These are phyloP conservation scores for Penaeus monodon DNA, from an alignment of 2,888 invertebrate species.

Conservation along the genomic window DNA sequence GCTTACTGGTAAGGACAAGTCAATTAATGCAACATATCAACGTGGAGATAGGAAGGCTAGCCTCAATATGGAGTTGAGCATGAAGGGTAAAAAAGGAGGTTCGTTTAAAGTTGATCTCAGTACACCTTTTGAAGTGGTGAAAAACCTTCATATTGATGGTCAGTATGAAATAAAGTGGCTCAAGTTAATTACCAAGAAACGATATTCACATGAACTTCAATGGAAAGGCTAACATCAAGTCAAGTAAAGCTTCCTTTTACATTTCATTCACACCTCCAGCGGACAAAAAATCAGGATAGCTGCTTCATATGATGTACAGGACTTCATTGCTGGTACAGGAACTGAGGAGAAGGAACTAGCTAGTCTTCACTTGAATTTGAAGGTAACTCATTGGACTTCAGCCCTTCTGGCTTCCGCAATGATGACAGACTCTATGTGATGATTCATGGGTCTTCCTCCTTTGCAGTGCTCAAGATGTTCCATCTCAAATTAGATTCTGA, in stretches of 20 bases:
- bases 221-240: slow-evolving; percentile 52
- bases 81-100: slow-evolving; percentile 34
- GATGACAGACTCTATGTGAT: slow-evolving; percentile 45
- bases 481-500: slow-evolving; percentile 59
- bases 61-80: slow-evolving; percentile 39
- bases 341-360: slow-evolving; percentile 32
- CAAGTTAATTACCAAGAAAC: slow-evolving; percentile 54
- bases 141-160: slow-evolving; percentile 43
- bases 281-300: slow-evolving; percentile 35
- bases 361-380: slow-evolving; percentile 53
- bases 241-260: slow-evolving; percentile 51
- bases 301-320: slow-evolving; percentile 43
- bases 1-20: slow-evolving; percentile 31
- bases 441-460: slow-evolving; percentile 26
- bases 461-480: slow-evolving; percentile 12
- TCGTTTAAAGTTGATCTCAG: slow-evolving; percentile 37
- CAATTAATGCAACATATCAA: slow-evolving; percentile 39
- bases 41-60: slow-evolving; percentile 40
- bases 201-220: slow-evolving; percentile 41
- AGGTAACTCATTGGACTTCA: slow-evolving; percentile 17
- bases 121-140: slow-evolving; percentile 55
- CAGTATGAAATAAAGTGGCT: slow-evolving; percentile 46
- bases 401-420: slow-evolving; percentile 44
- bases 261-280: slow-evolving; percentile 39
- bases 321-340: slow-evolving; percentile 39